Evolutionary conservation across 2,113 vertebrate species (phyloP), one percentile per base, ranked within the genome.

Genomic region (Gymnogyps californianus): DNA sequence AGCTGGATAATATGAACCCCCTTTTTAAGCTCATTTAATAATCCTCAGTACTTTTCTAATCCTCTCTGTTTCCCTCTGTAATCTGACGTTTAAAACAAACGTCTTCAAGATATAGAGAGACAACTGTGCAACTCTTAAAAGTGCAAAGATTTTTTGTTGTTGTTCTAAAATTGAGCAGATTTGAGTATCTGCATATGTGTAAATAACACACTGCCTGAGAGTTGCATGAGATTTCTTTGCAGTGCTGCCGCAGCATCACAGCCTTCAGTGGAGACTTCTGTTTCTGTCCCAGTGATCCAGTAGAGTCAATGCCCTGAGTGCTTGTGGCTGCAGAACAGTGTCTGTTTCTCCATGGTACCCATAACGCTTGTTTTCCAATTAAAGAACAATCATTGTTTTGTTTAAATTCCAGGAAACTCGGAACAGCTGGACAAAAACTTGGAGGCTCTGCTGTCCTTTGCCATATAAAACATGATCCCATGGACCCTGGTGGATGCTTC

Each of bases 381-480:
- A 70, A 85, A 75, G 70, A 83, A 82, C 80, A 78, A 42, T 85
- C 72, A 6, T 26, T 42, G 52, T 42, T 90, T 88, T 97, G 89
- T 91, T 97, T 83, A 77, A 87, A 79, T 97, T 97, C 75, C 91
- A 99, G 99, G 98, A 99, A 99, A 98, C 98, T 99, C 70, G 99
- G 99, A 92, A 99, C 99, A 36, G 99, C 99, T 19, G 99, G 99
- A 62, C 99, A 99, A 97, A 99, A 99, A 84, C 98, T 99, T 51
- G 99, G 99, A 26, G 99, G 99, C 52, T 99, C 99, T 31, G 99
- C 99, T 26, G 99, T 99, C 58, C 99, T 99, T 71, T 99, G 99
- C 96, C 99, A 99, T 97, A 99, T 99, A 98, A 99, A 99, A 62
- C 99, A 99, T 7, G 99, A 99, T 98, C 99, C 99, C 57, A 98